Base-by-base conservation (phyloP, 2,113 vertebrate genomes). In the Anas platyrhynchos region DNA sequence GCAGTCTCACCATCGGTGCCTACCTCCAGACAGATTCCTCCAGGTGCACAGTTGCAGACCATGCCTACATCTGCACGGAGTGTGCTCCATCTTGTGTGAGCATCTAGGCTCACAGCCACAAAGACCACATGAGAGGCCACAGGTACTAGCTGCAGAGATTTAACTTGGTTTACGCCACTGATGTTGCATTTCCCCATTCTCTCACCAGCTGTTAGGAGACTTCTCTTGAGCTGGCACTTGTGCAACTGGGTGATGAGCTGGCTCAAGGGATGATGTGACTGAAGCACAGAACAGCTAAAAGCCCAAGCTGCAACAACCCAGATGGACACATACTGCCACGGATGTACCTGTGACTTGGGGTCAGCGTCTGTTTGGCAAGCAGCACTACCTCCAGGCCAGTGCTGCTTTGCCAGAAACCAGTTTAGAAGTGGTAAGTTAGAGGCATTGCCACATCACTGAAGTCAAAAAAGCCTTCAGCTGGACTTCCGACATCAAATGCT, bases 21-120 rank as follows among this genome's bases (percentile, higher is more conserved):
- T 36, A 0, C 48, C 69, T 72, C 31, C 36, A 38, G 14, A 38
- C 0, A 17, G 50, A 29, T 58, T 26, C 16, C 44, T 25, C 43
- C 84, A 17, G 32, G 58, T 16, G 25, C 29, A 32, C 31, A 32
- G 6, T 32, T 21, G 41, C 13, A 31, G 38, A 32, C 27, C 6
- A 41, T 43, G 16, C 12, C 41, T 16, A 25, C 26, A 22, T 16
- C 44, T 26, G 46, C 54, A 62, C 2, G 0, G 76, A 18, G 54
- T 31, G 54, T n/a, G 13, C 56, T 22, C 41, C 20, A 3, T 2
- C 2, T 36, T 8, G 10, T 11, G 32, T 29, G 4, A 8, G 50
- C 1, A 10, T 11, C n/a, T 18, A 29, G 58, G 85, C 54, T 71
- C 32, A 14, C 0, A 0, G 65, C 66, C 58, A 22, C 0, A 3